Percentiles rank a stretch among this genome's conserved stretches.
These are phyloP conservation scores for Micromussa lordhowensis DNA, from an alignment of 92 coral and sea anemone genomes.

Conservation along the genomic window DNA sequence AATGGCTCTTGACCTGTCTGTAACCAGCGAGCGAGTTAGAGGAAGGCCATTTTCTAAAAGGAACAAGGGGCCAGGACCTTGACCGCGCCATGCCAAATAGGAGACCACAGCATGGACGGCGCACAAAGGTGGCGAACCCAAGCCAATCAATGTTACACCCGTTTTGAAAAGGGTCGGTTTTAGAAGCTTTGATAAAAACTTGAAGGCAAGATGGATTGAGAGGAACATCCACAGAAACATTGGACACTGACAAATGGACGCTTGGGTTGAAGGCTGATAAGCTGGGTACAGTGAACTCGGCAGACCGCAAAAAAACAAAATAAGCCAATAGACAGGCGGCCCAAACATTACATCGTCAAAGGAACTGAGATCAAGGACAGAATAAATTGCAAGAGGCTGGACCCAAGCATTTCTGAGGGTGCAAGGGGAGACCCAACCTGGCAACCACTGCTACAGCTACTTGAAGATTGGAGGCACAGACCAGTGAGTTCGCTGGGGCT, in stretches of 20 bases:
- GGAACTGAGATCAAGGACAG: background rate
- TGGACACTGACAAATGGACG: constrained; percentile 6
- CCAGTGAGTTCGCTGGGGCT: background rate
- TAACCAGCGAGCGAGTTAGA: constrained; percentile 20
- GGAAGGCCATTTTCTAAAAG: constrained; percentile 48
- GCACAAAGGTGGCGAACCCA: constrained; percentile 26
- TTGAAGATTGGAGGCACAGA: background rate
- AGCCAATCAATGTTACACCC: constrained; percentile 20
- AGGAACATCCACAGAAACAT: background rate
- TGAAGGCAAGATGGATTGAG: constrained; percentile 9
- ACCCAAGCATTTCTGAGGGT: constrained; percentile 19
- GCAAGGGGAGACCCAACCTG: constrained; percentile 11
- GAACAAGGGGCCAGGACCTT: constrained; percentile 6
- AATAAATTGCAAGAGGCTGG: constrained; percentile 16
- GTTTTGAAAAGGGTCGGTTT: constrained; percentile 34
- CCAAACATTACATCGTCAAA: background rate
- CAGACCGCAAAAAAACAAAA: constrained; percentile 29
- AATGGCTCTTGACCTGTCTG: constrained; percentile 17
- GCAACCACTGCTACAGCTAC: background rate
- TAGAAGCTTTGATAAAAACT: constrained; percentile 18
- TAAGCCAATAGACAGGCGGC: background rate
- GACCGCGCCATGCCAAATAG: constrained; percentile 9
- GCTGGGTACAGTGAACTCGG: no score
- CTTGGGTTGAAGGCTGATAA: no score
- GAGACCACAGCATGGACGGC: constrained; percentile 32